Conservation (phyloP, 1,140 invertebrate species). For the Temnothorax nylanderi region DNA sequence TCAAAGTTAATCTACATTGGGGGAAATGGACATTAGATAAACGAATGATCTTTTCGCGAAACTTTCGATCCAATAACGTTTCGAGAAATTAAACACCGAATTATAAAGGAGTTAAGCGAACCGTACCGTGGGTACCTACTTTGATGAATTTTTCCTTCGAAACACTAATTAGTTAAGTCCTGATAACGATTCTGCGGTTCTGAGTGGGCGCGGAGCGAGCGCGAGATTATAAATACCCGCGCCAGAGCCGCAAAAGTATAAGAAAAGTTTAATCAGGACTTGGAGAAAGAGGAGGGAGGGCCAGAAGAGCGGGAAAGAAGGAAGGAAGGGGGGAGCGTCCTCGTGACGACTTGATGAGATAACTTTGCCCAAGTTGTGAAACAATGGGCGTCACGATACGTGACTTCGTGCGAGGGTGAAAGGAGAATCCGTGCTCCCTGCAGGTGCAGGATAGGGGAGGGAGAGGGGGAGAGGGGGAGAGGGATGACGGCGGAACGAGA, state of each 20-base stretch:
- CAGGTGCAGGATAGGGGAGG: background rate
- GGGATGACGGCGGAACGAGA: constrained; percentile 30
- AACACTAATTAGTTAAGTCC: constrained; percentile 59
- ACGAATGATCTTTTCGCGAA: background rate
- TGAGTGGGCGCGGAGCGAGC: constrained; percentile 12
- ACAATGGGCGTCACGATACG: constrained; percentile 73
- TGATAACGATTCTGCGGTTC: constrained; percentile 54
- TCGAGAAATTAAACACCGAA: background rate
- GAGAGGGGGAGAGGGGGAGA: background rate
- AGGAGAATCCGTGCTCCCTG: constrained; percentile 62
- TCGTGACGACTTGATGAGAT: constrained; percentile 79
- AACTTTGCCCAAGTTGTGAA: constrained; percentile 76
- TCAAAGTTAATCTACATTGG: too few relatives aligned
- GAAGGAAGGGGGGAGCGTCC: constrained; percentile 48
- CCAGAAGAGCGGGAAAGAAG: background rate
- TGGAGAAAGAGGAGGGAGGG: background rate
- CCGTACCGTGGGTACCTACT: background rate
- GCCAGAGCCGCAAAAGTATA: constrained; percentile 35
- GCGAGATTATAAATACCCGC: constrained; percentile 61
- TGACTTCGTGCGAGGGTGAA: constrained; percentile 70
- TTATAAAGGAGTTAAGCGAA: background rate
- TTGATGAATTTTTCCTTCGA: constrained; percentile 13
- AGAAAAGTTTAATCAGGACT: constrained; percentile 73
- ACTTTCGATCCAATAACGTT: background rate
- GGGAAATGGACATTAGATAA: background rate